Evolutionary conservation across 2,888 invertebrate genomes (phyloP).

Genomic region (Hypena proboscidalis): DNA sequence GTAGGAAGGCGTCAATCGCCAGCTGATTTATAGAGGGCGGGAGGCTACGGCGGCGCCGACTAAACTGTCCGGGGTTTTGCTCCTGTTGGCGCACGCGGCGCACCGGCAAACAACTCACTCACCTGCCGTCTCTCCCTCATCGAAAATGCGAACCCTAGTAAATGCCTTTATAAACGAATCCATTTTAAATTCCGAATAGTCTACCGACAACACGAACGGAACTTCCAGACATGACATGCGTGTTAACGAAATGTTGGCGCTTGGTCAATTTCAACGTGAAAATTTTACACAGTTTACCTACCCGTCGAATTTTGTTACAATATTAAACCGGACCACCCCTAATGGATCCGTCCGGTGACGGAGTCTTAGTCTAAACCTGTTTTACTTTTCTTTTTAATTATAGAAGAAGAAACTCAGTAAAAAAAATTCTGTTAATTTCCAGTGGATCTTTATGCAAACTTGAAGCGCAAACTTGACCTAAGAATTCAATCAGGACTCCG

Average conservation of each 20-base stretch:
- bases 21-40: conserved; percentile 81
- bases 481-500: conserved; percentile 79
- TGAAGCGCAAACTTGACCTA: conserved; percentile 74
- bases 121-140: conserved; percentile 79
- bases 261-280: conserved; percentile 70
- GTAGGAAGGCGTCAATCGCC: conserved; percentile 83
- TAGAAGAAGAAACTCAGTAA: conserved; percentile 47
- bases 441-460: conserved; percentile 74
- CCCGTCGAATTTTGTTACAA: conserved; percentile 56
- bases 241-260: conserved; percentile 77
- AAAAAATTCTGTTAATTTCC: conserved; percentile 68
- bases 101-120: conserved; percentile 84
- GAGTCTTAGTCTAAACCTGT: conserved; percentile 29
- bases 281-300: conserved; percentile 56
- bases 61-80: conserved; percentile 80
- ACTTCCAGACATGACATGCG: conserved; percentile 81
- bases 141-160: conserved; percentile 78
- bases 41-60: conserved; percentile 65
- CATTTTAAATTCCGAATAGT: conserved; percentile 80
- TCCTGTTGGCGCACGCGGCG: conserved; percentile 67
- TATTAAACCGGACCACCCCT: conserved; percentile 57
- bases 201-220: conserved; percentile 77
- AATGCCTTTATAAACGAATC: conserved; percentile 82
- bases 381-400: conserved; percentile 50
- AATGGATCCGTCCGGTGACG: conserved; percentile 38